Percentiles rank a stretch among this genome's conserved stretches.
Conservation (phyloP, 2,888 invertebrate species). For the Byasa hedistus region DNA sequence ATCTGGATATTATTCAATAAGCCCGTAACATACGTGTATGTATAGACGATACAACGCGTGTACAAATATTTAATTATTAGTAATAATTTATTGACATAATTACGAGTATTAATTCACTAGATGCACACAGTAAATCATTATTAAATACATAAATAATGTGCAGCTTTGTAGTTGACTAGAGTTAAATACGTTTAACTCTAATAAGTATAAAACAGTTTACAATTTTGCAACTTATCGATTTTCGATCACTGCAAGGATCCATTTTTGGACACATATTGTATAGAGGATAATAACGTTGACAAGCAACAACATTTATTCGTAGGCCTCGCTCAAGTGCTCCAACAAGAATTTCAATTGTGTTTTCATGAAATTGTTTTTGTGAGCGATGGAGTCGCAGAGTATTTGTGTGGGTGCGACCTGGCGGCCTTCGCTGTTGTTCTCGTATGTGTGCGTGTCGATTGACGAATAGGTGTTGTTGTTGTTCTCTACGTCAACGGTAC, state of each 20-base stretch:
- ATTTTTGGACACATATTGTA: conserved; percentile 70
- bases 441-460: conserved; percentile 54
- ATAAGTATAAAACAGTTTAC: conserved; percentile 70
- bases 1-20: conserved; percentile 41
- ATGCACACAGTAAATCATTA: conserved; percentile 60
- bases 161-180: conserved; percentile 79
- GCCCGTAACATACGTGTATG: conserved; percentile 54
- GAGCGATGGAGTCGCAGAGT: conserved; percentile 74
- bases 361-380: conserved; percentile 75
- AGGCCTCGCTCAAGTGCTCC: conserved; percentile 83
- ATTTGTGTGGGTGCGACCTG: conserved; percentile 68
- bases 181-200: conserved; percentile 71
- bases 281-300: conserved; percentile 72
- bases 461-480: conserved; percentile 48
- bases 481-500: conserved; percentile 65
- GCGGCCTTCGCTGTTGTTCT: conserved; percentile 63
- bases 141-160: conserved; percentile 68
- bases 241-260: conserved; percentile 81
- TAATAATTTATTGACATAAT: conserved; percentile 50
- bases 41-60: conserved; percentile 60
- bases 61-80: conserved; percentile 56
- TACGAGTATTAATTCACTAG: conserved; percentile 75
- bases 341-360: conserved; percentile 80
- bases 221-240: conserved; percentile 63
- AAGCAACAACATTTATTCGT: conserved; percentile 75